A percentile compares a stretch with the other conserved stretches of the same genome.
phyloP scores from a whole-genome alignment of 2,888 invertebrate species.

The Amphipyra berbera region DNA sequence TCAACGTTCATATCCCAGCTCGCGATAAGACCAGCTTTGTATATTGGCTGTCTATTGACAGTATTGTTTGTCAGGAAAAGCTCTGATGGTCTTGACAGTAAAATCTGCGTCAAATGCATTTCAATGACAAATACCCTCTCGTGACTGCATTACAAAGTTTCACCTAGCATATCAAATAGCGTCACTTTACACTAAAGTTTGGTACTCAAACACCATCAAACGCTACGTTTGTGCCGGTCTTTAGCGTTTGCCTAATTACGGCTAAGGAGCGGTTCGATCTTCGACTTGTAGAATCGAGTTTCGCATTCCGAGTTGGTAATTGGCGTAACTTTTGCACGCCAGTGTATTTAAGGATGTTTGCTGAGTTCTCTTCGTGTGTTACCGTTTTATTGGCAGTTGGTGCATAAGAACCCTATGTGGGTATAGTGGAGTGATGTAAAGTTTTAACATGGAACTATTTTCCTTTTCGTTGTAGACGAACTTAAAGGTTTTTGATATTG shows the following conservation, averaged over 20 bases:
- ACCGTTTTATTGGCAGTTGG: conserved; percentile 42
- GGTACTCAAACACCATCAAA: conserved; percentile 42
- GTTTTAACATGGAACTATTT: conserved; percentile 1
- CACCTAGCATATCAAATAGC: no score
- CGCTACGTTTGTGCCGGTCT: conserved; percentile 36
- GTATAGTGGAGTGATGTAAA: conserved; percentile 18
- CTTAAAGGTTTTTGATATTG: neutral
- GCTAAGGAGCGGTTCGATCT: conserved; percentile 62
- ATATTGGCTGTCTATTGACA: no score
- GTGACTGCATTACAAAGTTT: no score
- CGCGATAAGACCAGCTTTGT: no score
- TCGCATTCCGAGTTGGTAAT: conserved; percentile 62
- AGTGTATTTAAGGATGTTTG: conserved; percentile 62
- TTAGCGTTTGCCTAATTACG: conserved; percentile 61
- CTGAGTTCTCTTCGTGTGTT: conserved; percentile 48
- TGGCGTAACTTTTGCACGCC: conserved; percentile 61
- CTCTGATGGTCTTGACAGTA: no score
- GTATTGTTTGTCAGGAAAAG: no score
- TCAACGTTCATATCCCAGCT: no score
- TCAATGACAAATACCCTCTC: no score
- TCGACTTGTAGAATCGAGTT: conserved; percentile 64
- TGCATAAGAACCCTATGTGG: conserved; percentile 49
- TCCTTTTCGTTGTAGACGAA: neutral
- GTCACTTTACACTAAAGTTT: conserved; percentile 18
- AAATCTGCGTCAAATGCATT: no score